Percentiles rank a stretch among this genome's conserved stretches.
Conservation (phyloP, 1,140 invertebrate genomes). For the Bombus fervidus region DNA sequence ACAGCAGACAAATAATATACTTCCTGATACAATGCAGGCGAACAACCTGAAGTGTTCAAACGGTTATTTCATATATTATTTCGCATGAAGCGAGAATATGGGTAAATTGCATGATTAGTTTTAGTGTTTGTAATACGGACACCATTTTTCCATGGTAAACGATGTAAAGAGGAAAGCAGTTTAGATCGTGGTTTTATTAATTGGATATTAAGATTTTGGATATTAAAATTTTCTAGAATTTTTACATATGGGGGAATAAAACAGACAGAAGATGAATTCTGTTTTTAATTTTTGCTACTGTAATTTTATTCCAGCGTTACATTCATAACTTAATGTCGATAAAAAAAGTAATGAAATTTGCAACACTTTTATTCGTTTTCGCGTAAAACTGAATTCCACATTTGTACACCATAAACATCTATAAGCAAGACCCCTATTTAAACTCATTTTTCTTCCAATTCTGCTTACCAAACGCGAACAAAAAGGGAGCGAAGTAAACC, state of each 20-base stretch:
- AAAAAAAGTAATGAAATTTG: neutral
- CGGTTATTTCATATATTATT: neutral
- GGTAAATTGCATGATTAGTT: neutral
- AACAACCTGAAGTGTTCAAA: neutral
- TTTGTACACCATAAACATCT: neutral
- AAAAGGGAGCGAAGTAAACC: neutral
- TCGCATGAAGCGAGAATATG: neutral
- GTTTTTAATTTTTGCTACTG: neutral
- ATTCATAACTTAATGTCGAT: neutral
- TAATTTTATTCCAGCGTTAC: neutral
- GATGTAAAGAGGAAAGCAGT: neutral
- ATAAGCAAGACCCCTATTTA: neutral
- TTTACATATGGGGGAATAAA: neutral
- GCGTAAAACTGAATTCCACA: no score
- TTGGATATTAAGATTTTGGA: neutral
- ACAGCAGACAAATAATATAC: neutral
- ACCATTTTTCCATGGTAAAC: neutral
- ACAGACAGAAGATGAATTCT: neutral
- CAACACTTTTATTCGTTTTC: no score
- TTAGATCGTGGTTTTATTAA: neutral
- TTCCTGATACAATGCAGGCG: neutral
- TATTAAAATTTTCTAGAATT: neutral
- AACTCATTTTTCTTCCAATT: neutral
- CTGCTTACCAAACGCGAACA: neutral
- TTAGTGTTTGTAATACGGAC: neutral